A percentile compares a stretch with the other conserved stretches of the same genome.
Evolutionary conservation across 2,113 vertebrate species (phyloP).

Genomic region (Rynchops niger): DNA sequence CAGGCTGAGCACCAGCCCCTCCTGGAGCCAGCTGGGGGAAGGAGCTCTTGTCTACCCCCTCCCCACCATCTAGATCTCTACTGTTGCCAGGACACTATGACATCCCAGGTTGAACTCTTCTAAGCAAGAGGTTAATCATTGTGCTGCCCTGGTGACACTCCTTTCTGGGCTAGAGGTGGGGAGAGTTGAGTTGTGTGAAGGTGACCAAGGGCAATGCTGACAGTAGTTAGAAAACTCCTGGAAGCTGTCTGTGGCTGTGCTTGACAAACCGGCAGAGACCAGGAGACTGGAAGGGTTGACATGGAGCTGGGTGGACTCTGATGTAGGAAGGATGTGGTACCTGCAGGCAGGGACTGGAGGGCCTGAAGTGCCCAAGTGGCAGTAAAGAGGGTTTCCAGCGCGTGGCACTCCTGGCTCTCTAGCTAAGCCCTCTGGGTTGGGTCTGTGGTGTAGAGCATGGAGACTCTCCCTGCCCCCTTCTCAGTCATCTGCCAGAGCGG

Average conservation of each 20-base stretch:
- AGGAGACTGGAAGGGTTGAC: not conserved
- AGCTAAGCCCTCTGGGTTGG: not conserved
- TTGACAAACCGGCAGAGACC: not conserved
- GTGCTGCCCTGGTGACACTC: not conserved
- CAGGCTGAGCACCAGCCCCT: not conserved
- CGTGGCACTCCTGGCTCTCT: not conserved
- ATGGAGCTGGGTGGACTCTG: not conserved
- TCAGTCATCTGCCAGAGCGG: not conserved
- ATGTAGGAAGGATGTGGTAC: not conserved
- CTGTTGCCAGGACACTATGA: not conserved
- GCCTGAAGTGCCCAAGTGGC: not conserved
- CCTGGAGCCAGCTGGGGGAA: not conserved
- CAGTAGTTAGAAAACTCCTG: not conserved
- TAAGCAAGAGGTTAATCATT: not conserved
- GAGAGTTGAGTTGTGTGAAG: not conserved
- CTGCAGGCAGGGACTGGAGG: not conserved
- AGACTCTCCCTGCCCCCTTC: not conserved
- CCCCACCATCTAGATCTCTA: not conserved
- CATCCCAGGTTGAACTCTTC: not conserved
- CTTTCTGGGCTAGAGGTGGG: not conserved
- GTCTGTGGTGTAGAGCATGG: not conserved
- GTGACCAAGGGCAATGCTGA: not conserved
- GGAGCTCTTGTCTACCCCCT: not conserved
- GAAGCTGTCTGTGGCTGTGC: not conserved
- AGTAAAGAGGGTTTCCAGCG: not conserved